These are phyloP conservation scores for Euura lappo DNA, from an alignment of 1,140 invertebrate species.

Conservation along the genomic window DNA sequence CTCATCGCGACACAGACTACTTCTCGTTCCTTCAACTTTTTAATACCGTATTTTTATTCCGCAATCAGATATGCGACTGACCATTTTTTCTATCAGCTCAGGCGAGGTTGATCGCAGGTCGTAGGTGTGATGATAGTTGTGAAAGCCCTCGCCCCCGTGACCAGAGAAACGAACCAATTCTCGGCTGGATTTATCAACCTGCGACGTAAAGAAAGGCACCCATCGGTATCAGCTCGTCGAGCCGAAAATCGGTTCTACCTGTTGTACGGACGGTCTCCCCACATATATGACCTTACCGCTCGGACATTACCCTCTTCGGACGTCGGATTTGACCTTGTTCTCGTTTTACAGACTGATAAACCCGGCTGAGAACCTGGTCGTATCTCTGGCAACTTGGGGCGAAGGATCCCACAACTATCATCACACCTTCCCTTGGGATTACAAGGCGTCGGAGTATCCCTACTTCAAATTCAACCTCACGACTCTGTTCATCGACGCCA, in stretches of 20 bases:
- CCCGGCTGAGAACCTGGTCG: conserved; percentile 31
- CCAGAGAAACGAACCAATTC: conserved; percentile 28
- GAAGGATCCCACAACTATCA: conserved; percentile 80
- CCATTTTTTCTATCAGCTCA: conserved; percentile 61
- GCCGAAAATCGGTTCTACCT: conserved; percentile 46
- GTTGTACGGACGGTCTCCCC: conserved; percentile 71
- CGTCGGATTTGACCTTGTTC: neutral
- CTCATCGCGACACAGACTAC: no score
- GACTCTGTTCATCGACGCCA: no score
- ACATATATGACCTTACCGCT: conserved; percentile 35
- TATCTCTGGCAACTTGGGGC: conserved; percentile 41
- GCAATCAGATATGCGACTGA: no score
- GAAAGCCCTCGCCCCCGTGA: conserved; percentile 76
- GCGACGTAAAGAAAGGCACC: no score
- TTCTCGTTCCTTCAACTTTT: no score
- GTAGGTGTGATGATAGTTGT: conserved; percentile 90
- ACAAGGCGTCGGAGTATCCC: no score
- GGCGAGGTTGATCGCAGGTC: conserved; percentile 65
- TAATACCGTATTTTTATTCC: no score
- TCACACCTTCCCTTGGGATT: no score
- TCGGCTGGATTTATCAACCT: conserved; percentile 33
- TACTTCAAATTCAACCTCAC: no score
- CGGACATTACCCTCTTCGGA: neutral
- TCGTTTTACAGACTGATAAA: conserved; percentile 25
- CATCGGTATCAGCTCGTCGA: no score